These are phyloP conservation scores for Megaptera novaeangliae DNA, from an alignment of 2,113 vertebrate genomes.

Conservation along the genomic window DNA sequence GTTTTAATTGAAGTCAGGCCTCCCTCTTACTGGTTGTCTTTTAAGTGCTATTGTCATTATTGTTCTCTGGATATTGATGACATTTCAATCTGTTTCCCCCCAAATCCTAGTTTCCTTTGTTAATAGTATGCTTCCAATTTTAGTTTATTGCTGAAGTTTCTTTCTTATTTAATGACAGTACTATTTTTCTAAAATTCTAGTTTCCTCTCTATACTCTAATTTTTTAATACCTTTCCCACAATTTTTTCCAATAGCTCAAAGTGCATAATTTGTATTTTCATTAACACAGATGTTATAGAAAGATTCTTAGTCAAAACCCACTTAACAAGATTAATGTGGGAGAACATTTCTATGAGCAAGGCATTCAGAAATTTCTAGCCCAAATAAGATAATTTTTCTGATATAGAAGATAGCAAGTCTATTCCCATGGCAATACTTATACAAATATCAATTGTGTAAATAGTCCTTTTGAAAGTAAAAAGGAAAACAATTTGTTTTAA, in stretches of 20 bases:
- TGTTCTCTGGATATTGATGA: not conserved
- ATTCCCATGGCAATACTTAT: not conserved
- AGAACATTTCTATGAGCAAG: not conserved
- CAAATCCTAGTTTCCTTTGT: not conserved
- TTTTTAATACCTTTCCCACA: not conserved
- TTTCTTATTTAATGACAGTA: not conserved
- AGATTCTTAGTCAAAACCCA: conserved; percentile 8
- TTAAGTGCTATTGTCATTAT: not conserved
- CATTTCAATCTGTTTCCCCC: not conserved
- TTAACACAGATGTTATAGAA: not conserved
- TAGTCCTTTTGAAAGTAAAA: not conserved
- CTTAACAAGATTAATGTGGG: not conserved
- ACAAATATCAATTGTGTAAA: not conserved
- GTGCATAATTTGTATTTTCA: not conserved
- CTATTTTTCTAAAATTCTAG: not conserved
- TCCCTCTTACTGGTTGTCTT: not conserved
- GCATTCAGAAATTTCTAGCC: not conserved
- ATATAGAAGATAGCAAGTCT: not conserved
- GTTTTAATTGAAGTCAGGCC: not conserved
- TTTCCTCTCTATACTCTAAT: not conserved
- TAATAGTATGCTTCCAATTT: not conserved
- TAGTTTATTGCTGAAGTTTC: not conserved
- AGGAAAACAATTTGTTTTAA: not conserved
- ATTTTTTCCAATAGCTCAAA: not conserved
- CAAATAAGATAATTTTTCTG: not conserved